Conservation (phyloP, 2,113 vertebrate species). For the Sebastes schlegelii region DNA sequence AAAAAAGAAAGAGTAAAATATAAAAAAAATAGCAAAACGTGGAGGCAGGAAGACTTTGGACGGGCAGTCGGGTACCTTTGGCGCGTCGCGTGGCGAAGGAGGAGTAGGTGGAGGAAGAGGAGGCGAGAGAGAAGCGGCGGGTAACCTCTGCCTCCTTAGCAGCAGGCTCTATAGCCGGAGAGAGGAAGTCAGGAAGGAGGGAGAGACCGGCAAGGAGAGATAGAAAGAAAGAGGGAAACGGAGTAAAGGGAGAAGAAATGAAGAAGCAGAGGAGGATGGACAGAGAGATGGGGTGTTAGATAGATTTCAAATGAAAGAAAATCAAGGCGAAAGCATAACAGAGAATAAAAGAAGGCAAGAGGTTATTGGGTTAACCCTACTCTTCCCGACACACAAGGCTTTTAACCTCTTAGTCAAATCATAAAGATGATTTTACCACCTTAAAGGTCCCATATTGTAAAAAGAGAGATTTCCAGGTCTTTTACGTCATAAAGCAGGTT, state of each 20-base stretch:
- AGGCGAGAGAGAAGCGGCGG: constrained; percentile 93
- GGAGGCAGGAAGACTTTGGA: background rate
- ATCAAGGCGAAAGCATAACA: background rate
- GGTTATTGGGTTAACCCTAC: background rate
- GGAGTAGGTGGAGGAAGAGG: constrained; percentile 84
- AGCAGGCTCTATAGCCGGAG: constrained; percentile 83
- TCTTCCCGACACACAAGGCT: no score
- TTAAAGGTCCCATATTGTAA: no score
- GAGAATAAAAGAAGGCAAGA: background rate
- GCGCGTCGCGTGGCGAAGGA: constrained; percentile 81
- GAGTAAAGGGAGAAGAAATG: background rate
- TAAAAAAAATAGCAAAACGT: background rate
- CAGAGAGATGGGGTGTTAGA: background rate
- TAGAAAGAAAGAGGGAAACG: background rate
- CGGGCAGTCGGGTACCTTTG: constrained; percentile 87
- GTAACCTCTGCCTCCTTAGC: constrained; percentile 87
- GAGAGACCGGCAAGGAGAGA: background rate
- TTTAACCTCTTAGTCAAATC: background rate
- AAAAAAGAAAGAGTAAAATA: background rate
- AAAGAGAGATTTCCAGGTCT: no score
- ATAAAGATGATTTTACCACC: background rate
- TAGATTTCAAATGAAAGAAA: background rate
- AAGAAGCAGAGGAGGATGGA: background rate
- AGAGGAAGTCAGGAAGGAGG: constrained; percentile 6
- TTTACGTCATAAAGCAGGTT: no score